Base-by-base conservation (phyloP, 2,113 vertebrate species). In the Charadrius vociferus region DNA sequence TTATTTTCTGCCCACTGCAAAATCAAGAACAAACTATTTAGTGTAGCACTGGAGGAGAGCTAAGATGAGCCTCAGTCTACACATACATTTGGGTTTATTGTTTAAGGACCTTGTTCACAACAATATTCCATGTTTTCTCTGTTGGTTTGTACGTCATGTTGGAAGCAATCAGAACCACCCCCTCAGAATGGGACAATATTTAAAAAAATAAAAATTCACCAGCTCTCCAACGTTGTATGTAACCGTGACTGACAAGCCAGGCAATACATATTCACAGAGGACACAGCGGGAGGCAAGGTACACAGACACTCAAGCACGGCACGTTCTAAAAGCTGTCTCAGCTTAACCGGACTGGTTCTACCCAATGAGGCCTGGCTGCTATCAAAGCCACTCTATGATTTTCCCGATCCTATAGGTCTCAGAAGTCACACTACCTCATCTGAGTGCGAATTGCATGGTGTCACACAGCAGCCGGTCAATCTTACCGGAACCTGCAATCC, bases 341-440 rank as follows among this genome's bases (percentile, higher is more conserved):
- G 2, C 10, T 43, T 23, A 36, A 36, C 20, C 1, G 0, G 49
- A 27, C n/a, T 6, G 8, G 20, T n/a, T 41, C 55, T 62, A 17
- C 47, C 10, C 24, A 23, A 3, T 1, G 20, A 43, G 47, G 55
- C 26, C 47, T 30, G 72, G 49, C 41, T 52, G 29, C 43, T 29
- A 2, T 6, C 52, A 45, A 26, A 59, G 32, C 10, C 5, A 3
- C 59, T 19, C 32, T 39, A 4, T 3, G 17, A 41, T 8, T 7
- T 24, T 34, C 39, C 37, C 30, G 7, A 2, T 3, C 12, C 56
- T 8, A 30, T 2, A 52, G 55, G 55, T 10, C 66, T 36, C 55
- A 12, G 34, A 34, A 20, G 49, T 23, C 37, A 10, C 52, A 10
- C 11, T 3, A 2, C 45, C 36, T 7, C 10, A 6, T 5, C 8